Conservation (phyloP, 2,888 invertebrate genomes). For the Pristionchus maxplancki region DNA sequence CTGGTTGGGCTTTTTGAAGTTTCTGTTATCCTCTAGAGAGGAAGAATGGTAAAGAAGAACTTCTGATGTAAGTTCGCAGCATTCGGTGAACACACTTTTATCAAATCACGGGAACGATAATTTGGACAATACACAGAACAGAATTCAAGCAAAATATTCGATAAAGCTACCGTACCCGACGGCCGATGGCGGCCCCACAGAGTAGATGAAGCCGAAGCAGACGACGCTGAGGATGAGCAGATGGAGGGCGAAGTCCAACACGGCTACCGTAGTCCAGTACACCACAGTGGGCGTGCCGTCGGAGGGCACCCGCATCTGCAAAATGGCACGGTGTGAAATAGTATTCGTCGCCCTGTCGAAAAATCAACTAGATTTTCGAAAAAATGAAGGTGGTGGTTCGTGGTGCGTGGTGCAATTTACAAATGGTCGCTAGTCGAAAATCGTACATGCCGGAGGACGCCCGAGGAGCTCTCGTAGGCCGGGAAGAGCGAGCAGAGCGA, state of each 20-base stretch:
- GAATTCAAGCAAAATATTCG: too few relatives aligned
- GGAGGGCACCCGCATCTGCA: conserved; percentile 24
- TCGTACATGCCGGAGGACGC: background rate
- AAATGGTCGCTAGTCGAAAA: background rate
- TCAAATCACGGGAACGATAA: too few relatives aligned
- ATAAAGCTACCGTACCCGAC: background rate
- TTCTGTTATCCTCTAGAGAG: too few relatives aligned
- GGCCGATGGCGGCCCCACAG: background rate
- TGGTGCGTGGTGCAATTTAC: conserved; percentile 1
- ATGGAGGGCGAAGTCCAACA: background rate
- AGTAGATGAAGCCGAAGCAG: conserved; percentile 18
- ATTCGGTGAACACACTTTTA: too few relatives aligned
- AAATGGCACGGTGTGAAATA: background rate
- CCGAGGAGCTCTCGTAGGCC: conserved; percentile 9
- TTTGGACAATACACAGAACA: too few relatives aligned
- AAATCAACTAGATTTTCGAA: background rate
- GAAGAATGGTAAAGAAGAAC: too few relatives aligned
- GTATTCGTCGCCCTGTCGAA: conserved; percentile 6
- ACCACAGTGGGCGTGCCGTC: conserved; percentile 30
- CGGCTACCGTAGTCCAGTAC: conserved; percentile 35
- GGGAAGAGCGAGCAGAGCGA: conserved; percentile 14
- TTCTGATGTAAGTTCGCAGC: too few relatives aligned
- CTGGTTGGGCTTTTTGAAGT: too few relatives aligned
- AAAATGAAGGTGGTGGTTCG: background rate
- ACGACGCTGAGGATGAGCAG: background rate